Conservation (phyloP, 2,888 invertebrate species). For the Antitype chi region DNA sequence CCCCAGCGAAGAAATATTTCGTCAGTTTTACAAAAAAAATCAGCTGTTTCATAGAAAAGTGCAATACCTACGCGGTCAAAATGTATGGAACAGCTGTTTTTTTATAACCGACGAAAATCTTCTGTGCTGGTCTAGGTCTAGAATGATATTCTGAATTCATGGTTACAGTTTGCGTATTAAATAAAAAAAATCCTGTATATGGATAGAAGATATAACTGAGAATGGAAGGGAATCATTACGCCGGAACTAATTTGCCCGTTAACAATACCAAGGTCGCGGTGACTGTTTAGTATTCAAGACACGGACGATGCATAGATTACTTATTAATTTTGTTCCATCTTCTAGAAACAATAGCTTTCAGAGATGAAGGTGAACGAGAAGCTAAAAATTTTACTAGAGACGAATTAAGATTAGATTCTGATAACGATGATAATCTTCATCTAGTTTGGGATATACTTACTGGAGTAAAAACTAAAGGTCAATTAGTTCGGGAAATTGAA, state of each 20-base stretch:
- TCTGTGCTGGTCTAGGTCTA: no score
- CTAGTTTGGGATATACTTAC: background rate
- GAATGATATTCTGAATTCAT: no score
- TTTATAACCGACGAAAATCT: no score
- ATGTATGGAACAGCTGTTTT: no score
- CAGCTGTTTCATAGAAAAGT: no score
- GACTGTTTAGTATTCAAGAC: conserved; percentile 62
- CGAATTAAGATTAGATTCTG: background rate
- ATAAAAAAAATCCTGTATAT: no score
- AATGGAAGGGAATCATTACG: conserved; percentile 65
- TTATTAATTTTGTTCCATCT: conserved; percentile 61
- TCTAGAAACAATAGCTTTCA: conserved; percentile 51
- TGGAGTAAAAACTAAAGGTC: background rate
- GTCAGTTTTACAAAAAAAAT: no score
- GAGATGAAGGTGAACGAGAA: conserved; percentile 33
- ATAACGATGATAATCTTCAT: background rate
- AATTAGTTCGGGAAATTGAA: background rate
- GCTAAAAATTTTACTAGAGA: conserved; percentile 1
- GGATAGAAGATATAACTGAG: conserved; percentile 49
- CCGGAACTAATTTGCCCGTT: conserved; percentile 68
- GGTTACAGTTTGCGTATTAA: no score
- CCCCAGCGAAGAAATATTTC: no score
- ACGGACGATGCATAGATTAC: conserved; percentile 59
- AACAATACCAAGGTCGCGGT: conserved; percentile 66
- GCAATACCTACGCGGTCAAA: no score